Base-by-base conservation (phyloP, 1,140 invertebrate genomes). In the Drosophila grimshawi region DNA sequence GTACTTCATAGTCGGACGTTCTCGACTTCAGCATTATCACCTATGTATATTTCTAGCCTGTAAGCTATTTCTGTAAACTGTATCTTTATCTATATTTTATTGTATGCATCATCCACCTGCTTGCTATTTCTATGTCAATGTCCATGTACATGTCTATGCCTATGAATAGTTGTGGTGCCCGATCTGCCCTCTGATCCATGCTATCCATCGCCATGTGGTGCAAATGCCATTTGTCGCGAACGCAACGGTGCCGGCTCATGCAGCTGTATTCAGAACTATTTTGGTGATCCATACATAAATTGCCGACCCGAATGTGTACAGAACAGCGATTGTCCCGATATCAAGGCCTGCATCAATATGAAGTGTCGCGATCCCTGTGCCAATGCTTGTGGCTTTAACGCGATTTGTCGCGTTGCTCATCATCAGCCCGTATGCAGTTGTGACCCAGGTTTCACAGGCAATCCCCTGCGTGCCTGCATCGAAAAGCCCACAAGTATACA, bases 291-390 rank as follows among this genome's bases (percentile, higher is more conserved):
- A 2, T 97, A 97, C 78, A 93, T 94, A 64, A 95, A 96, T 51
- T 97, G 96, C 90, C 94, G 96, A 83, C 96, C 96, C 10, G 96
- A 97, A 93, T 97, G 96, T 91, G 94, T 96, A n/a, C 95, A 96
- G 86, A 97, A 97, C 86, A 95, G 94, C 32, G 96, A 97, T 86
- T 98, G 97, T 93, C 92, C 94, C 43, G 93, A 93, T 66, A 94
- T 94, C 78, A 95, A 95, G 92, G 95, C 96, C 61, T 98, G 97
- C 91, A 94, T 96, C 35, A 96, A 95, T 86, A 96, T 96, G 92
- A 97, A 97, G 93, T 98, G 97, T 91, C 94, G 94, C 77, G 95
- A 97, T 93, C 96, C 96, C 11, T 98, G 97, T 91, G 93, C 94
- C 62, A 96, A 96, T 65, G 94, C 94, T 56, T 97, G 97, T 93